Conservation (phyloP, 2,113 vertebrate species). For the Aphyosemion australe region DNA sequence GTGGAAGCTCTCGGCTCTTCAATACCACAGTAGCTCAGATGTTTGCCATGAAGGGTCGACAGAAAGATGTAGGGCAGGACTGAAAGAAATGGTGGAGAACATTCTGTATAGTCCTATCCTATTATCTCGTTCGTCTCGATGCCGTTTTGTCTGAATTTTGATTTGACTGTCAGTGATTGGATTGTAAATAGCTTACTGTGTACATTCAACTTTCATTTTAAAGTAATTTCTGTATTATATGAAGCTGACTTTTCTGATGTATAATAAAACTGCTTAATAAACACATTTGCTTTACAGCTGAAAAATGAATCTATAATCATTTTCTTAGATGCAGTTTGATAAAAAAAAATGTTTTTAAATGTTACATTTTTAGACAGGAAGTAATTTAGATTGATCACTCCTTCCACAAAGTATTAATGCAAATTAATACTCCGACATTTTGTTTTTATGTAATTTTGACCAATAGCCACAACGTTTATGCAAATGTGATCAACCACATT, state of each 20-base stretch:
- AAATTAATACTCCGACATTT: no score
- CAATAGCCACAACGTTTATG: no score
- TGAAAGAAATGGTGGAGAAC: slow-evolving; percentile 61
- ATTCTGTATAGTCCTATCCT: slow-evolving; percentile 67
- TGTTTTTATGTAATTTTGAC: no score
- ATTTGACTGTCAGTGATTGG: slow-evolving; percentile 81
- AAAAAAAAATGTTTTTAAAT: neutral
- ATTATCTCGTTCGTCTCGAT: slow-evolving; percentile 60
- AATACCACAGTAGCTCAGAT: slow-evolving; percentile 46
- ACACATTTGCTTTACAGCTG: slow-evolving; percentile 99
- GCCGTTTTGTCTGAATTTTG: slow-evolving; percentile 80
- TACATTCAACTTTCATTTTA: slow-evolving; percentile 95
- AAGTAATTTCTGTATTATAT: slow-evolving; percentile 96
- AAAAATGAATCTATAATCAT: slow-evolving; percentile 25
- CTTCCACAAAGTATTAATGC: no score
- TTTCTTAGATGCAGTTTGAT: neutral
- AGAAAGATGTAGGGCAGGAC: slow-evolving; percentile 59
- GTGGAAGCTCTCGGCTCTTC: slow-evolving; percentile 56
- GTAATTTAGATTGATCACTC: neutral
- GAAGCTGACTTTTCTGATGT: slow-evolving; percentile 90
- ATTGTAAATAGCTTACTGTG: slow-evolving; percentile 95
- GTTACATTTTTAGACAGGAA: neutral
- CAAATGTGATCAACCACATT: no score
- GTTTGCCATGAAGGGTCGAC: slow-evolving; percentile 39
- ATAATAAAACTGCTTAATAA: slow-evolving; percentile 99